Evolutionary conservation across 37 sponge, comb jelly and placozoan genomes (phyloP), one percentile per base, ranked within the genome.

Genomic region (Petrosia ficiformis): DNA sequence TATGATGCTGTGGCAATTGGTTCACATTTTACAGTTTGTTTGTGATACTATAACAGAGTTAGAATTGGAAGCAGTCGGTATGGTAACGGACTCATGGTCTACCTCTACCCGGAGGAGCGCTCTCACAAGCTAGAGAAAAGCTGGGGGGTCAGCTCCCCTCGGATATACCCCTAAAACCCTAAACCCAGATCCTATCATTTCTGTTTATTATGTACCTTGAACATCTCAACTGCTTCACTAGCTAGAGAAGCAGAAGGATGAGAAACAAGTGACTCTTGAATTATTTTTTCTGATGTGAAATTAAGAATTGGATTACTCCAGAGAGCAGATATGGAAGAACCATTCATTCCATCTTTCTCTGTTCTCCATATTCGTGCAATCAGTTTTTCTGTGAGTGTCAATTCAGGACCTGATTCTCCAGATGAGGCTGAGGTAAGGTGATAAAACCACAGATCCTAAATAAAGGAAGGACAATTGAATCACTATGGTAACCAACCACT

Each of bases 381-480:
- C 0, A 70, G 26, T 33, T 65, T 38, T 40, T 84, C 84, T 1
- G 77, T 84, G 32, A 37, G 29, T 0, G 84, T 84, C 33, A 84
- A 77, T 26, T 77, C 57, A 4, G 65, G 78, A 59, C 63, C 76
- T 38, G 59, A 21, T 1, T 59, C 77, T 4, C 71, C 83, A n/a
- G 65, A 38, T 25, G 39, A 48, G 38, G 73, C 76, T 10, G 36
- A 56, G 40, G 44, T 64, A 31, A 84, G 71, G 28, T 71, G 72
- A 61, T 84, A 84, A 72, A 42, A 77, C 84, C 84, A 84, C 26
- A 36, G 24, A 29, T 84, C 84, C 82, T 82, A 73, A n/a, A 19
- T 3, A 31, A 24, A 31, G 65, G 32, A 64, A n/a, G 21, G 32
- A 64, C 21, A 54, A 16, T 22, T 21, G 57, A 16, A 54, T n/a